Conservation (phyloP, 2,797 vertebrate genomes). For the Gobio occitaniae region DNA sequence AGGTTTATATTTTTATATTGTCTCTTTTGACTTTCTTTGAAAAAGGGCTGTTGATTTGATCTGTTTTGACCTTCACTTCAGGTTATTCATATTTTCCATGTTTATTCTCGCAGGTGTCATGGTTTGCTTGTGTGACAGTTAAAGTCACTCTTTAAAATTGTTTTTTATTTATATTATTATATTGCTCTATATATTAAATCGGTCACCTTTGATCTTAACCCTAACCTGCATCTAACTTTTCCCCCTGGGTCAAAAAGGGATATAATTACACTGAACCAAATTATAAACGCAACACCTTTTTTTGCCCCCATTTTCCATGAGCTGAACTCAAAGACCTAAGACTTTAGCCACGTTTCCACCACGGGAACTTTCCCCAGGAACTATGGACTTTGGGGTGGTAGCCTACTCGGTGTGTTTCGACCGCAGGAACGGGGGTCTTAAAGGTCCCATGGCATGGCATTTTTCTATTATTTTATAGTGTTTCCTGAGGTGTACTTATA, state of each 20-base stretch:
- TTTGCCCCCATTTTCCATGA: too few species aligned
- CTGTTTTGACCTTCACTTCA: background rate
- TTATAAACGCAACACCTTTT: too few species aligned
- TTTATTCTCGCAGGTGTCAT: background rate
- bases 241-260: background rate
- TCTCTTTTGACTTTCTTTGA: constrained; percentile 46
- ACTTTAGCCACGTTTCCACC: too few species aligned
- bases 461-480: too few species aligned
- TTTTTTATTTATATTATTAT: background rate
- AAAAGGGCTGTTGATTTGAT: background rate
- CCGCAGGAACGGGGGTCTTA: too few species aligned
- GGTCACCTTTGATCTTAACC: background rate
- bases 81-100: background rate
- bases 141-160: too few species aligned
- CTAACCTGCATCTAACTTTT: background rate
- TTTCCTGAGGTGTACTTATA: too few species aligned
- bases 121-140: background rate
- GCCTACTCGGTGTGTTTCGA: too few species aligned
- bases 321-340: too few species aligned
- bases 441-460: too few species aligned
- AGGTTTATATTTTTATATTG: constrained; percentile 83
- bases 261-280: background rate
- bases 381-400: too few species aligned
- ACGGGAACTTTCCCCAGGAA: too few species aligned
- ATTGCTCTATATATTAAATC: background rate